A percentile compares a stretch with the other conserved stretches of the same genome.
These are phyloP conservation scores for Polydrusus tereticollis DNA, from an alignment of 2,888 invertebrate species.

Conservation along the genomic window DNA sequence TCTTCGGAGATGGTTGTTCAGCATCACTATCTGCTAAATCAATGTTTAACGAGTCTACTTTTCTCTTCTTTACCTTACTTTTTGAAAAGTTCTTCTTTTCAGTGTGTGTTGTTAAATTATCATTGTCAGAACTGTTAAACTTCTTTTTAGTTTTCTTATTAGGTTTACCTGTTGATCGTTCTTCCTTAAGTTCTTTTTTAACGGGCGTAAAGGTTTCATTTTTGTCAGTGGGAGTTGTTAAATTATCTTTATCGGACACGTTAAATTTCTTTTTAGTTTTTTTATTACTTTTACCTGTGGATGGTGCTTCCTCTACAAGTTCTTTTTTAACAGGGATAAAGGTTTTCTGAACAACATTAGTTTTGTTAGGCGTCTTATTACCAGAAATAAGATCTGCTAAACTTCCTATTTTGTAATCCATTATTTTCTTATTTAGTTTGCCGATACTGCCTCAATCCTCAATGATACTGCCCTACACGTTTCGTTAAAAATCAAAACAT, in stretches of 20 bases:
- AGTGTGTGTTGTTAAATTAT: background rate
- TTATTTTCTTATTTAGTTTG: slow-evolving; percentile 40
- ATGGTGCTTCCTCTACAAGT: background rate
- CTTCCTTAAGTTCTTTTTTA: slow-evolving; percentile 1
- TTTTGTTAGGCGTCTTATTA: slow-evolving; percentile 71
- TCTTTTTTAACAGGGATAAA: slow-evolving; percentile 35
- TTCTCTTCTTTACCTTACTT: slow-evolving; percentile 15
- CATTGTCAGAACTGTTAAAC: background rate
- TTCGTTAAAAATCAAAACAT: no score
- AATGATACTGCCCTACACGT: no score
- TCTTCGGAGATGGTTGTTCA: slow-evolving; percentile 31
- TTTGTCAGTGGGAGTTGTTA: no score
- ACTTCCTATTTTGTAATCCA: slow-evolving; percentile 69
- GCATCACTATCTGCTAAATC: slow-evolving; percentile 18
- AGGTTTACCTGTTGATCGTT: no score
- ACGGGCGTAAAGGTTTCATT: no score
- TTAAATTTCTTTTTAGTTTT: background rate
- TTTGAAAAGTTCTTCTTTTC: background rate
- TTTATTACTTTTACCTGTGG: background rate
- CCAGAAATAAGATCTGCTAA: slow-evolving; percentile 73
- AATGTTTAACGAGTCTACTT: slow-evolving; percentile 23
- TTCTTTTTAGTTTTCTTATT: slow-evolving; percentile 7
- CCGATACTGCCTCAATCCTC: no score
- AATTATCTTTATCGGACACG: no score
- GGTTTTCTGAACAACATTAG: slow-evolving; percentile 63